These are phyloP conservation scores for Stenodema calcarata DNA, from an alignment of 2,888 invertebrate genomes.

Conservation along the genomic window DNA sequence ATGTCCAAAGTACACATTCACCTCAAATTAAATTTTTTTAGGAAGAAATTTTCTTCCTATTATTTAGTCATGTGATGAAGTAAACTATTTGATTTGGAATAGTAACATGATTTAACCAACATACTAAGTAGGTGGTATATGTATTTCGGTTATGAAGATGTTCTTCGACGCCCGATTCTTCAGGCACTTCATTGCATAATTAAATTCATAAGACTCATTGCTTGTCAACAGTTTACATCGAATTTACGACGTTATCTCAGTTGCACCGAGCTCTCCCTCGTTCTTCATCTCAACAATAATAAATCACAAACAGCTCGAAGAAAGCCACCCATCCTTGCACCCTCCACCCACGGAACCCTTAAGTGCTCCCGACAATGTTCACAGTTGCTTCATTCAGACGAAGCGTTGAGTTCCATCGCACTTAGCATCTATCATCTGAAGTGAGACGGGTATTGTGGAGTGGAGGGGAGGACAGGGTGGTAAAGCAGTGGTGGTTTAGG, in stretches of 20 bases:
- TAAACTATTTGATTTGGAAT: too few species aligned
- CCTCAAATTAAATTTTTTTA: too few species aligned
- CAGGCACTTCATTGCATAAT: too few species aligned
- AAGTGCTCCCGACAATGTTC: conserved; percentile 36
- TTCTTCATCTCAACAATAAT: neutral
- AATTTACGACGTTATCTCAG: neutral
- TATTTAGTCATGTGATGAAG: too few species aligned
- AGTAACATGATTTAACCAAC: too few species aligned
- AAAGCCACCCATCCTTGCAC: neutral
- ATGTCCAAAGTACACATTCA: too few species aligned
- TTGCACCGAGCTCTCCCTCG: neutral
- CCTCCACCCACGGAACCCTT: conserved; percentile 14
- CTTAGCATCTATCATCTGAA: conserved; percentile 39
- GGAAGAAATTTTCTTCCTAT: too few species aligned
- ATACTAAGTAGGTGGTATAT: too few species aligned
- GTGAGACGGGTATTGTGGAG: too few species aligned
- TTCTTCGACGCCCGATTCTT: too few species aligned
- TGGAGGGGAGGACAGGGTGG: neutral
- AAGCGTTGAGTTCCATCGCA: conserved; percentile 39
- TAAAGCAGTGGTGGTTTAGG: neutral
- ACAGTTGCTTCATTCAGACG: conserved; percentile 42
- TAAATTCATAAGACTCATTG: too few species aligned
- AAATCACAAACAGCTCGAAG: conserved; percentile 8
- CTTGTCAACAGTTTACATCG: neutral
- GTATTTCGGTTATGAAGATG: too few species aligned